Evolutionary conservation across 2,113 vertebrate species (phyloP).

Genomic region (Climacteris rufus): DNA sequence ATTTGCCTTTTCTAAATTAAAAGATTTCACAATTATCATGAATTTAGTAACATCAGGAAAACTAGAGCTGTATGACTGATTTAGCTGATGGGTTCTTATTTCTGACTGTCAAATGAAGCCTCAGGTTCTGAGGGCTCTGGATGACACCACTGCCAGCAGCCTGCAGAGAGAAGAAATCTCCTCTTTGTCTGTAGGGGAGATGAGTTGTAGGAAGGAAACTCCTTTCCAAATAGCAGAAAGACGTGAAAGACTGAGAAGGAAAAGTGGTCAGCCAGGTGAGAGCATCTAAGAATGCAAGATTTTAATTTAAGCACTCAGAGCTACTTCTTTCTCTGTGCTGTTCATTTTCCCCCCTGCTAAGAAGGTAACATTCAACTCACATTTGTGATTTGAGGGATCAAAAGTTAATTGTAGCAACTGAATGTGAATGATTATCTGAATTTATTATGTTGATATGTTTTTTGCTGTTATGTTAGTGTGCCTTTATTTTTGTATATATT

Average conservation of each 20-base stretch:
- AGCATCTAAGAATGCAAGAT: background rate
- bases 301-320: background rate
- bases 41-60: background rate
- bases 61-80: background rate
- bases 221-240: background rate
- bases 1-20: background rate
- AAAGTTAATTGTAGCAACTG: background rate
- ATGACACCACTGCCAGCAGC: background rate
- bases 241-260: background rate
- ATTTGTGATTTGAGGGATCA: background rate
- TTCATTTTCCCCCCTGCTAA: fast-evolving
- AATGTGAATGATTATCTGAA: background rate
- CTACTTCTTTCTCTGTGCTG: background rate
- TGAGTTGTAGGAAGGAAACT: fast-evolving
- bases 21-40: background rate
- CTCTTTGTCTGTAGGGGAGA: background rate
- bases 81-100: background rate
- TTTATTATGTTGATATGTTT: background rate
- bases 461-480: background rate
- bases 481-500: too few species aligned
- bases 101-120: background rate
- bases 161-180: background rate
- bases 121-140: background rate
- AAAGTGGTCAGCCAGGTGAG: background rate
- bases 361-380: background rate